These are phyloP conservation scores for Uloborus diversus DNA, from an alignment of 1,140 invertebrate species.

Conservation along the genomic window DNA sequence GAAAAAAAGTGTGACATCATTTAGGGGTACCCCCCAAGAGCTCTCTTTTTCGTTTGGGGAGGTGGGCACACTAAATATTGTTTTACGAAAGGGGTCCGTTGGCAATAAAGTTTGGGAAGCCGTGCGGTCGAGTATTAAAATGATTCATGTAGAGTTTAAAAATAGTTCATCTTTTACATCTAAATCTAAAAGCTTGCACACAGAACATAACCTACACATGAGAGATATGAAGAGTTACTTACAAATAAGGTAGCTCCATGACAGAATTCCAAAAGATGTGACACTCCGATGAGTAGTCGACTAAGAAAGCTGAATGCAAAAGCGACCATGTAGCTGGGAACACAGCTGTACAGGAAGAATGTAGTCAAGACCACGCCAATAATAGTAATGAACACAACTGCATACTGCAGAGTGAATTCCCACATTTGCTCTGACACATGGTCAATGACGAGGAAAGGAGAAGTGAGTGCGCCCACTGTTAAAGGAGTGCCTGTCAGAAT, in stretches of 20 bases:
- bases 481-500: conserved; percentile 70
- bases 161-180: too few species aligned
- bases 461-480: conserved; percentile 74
- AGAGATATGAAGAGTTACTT: too few species aligned
- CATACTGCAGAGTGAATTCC: conserved; percentile 62
- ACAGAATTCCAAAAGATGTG: conserved; percentile 57
- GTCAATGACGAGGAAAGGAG: conserved; percentile 79
- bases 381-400: conserved; percentile 54
- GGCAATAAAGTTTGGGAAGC: too few species aligned
- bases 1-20: too few species aligned
- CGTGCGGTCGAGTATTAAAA: too few species aligned
- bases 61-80: too few species aligned
- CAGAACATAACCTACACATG: too few species aligned
- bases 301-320: neutral
- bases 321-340: conserved; percentile 16
- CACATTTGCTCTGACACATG: conserved; percentile 77
- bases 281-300: conserved; percentile 9
- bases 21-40: too few species aligned
- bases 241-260: conserved; percentile 47
- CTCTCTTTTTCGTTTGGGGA: too few species aligned
- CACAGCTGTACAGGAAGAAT: conserved; percentile 43
- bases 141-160: too few species aligned
- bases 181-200: too few species aligned
- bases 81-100: too few species aligned
- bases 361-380: conserved; percentile 1